Percentiles rank a stretch among this genome's conserved stretches.
Evolutionary conservation across 1,140 invertebrate genomes (phyloP).

Genomic region (Stenopsyche tienmushanensis): DNA sequence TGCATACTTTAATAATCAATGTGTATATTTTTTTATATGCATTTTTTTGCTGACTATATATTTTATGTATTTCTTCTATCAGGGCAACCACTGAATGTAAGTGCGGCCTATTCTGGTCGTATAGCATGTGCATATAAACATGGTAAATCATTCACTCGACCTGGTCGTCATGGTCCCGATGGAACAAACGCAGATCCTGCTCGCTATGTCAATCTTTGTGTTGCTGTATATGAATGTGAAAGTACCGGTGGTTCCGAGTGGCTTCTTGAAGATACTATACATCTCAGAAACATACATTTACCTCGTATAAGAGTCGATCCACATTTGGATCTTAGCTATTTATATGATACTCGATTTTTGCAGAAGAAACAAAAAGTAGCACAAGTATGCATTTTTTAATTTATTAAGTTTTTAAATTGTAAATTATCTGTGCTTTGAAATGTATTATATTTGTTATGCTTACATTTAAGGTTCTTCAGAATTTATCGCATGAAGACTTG

Average conservation of each 20-base stretch:
- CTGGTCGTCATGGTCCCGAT: constrained; percentile 45
- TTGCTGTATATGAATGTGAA: constrained; percentile 99
- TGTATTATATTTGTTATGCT: too few relatives aligned
- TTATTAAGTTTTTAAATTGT: constrained; percentile 23
- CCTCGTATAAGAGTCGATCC: constrained; percentile 79
- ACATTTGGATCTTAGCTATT: constrained; percentile 78
- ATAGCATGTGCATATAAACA: constrained; percentile 96
- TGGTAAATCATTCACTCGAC: constrained; percentile 80
- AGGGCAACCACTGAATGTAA: constrained; percentile 88
- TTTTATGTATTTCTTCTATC: constrained; percentile 41
- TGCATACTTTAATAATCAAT: constrained; percentile 17
- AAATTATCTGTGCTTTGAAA: constrained; percentile 20
- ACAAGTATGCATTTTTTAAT: constrained; percentile 55
- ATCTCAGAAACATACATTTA: constrained; percentile 83
- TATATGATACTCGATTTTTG: constrained; percentile 79
- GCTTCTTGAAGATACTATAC: constrained; percentile 97
- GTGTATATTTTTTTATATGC: neutral
- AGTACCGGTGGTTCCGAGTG: constrained; percentile 97
- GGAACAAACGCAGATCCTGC: constrained; percentile 62
- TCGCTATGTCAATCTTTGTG: constrained; percentile 88
- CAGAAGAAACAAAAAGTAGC: constrained; percentile 76
- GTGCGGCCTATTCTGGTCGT: constrained; percentile 94
- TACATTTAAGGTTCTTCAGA: constrained; percentile 56
- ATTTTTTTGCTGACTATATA: too few relatives aligned
- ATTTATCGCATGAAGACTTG: constrained; percentile 62